Conservation (phyloP, 2,888 invertebrate genomes). For the Clitarchus hookeri region DNA sequence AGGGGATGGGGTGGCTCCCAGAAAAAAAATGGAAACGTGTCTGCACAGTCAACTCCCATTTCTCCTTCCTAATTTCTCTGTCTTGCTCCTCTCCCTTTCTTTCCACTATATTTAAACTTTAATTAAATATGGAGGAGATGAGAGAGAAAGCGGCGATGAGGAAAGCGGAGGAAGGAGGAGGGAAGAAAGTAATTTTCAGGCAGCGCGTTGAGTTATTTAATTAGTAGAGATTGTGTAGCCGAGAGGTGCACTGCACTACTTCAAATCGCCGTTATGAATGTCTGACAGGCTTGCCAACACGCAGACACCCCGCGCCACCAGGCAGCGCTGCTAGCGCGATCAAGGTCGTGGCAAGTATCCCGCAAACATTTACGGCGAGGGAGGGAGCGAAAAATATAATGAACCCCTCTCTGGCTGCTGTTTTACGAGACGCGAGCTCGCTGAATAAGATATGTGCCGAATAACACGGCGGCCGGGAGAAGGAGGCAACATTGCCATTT, state of each 20-base stretch:
- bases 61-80: constrained; percentile 20
- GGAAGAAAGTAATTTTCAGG: constrained; percentile 52
- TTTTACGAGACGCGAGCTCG: neutral
- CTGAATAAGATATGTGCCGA: neutral
- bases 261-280: constrained; percentile 14
- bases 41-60: constrained; percentile 27
- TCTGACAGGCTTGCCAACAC: neutral
- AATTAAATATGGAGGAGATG: constrained; percentile 52
- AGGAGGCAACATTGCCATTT: neutral
- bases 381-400: neutral
- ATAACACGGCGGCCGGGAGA: neutral
- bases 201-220: constrained; percentile 45
- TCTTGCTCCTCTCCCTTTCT: constrained; percentile 31
- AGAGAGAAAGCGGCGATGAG: constrained; percentile 41
- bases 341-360: neutral
- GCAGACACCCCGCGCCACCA: neutral
- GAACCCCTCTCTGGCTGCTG: neutral
- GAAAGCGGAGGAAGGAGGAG: constrained; percentile 30
- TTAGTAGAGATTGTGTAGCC: constrained; percentile 33
- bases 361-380: neutral
- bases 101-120: constrained; percentile 46
- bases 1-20: neutral
- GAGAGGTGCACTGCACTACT: neutral
- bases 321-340: neutral
- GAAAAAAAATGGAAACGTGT: constrained; percentile 3